These are phyloP conservation scores for Drosophila sp. DNA, from an alignment of 1,140 invertebrate genomes.

Conservation along the genomic window DNA sequence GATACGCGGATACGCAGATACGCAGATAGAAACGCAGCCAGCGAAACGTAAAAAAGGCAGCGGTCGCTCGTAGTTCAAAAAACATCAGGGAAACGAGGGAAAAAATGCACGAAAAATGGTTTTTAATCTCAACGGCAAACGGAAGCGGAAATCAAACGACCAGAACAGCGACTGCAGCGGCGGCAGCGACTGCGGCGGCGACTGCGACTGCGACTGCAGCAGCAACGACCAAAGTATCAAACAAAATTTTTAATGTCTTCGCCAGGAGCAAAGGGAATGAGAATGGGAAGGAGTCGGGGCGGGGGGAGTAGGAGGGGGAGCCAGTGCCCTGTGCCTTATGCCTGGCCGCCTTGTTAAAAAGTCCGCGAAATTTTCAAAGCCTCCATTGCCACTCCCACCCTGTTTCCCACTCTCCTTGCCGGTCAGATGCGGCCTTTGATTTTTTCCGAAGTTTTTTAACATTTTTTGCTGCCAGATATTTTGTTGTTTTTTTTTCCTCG, in stretches of 20 bases:
- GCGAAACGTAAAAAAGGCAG: slow-evolving; percentile 48
- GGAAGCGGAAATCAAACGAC: slow-evolving; percentile 84
- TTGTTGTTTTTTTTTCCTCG: slow-evolving; percentile 38
- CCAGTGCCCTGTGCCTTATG: slow-evolving; percentile 54
- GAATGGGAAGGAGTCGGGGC: too few relatives aligned
- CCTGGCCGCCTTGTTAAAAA: slow-evolving; percentile 76
- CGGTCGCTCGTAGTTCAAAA: slow-evolving; percentile 27
- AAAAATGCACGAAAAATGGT: slow-evolving; percentile 81
- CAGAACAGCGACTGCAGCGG: slow-evolving; percentile 71
- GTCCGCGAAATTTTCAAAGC: slow-evolving; percentile 68
- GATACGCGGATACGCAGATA: slow-evolving; percentile 61
- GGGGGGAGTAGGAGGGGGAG: too few relatives aligned
- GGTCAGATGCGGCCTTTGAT: slow-evolving; percentile 68
- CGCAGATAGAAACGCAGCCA: slow-evolving; percentile 48
- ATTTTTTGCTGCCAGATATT: slow-evolving; percentile 61
- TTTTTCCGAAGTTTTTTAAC: slow-evolving; percentile 78
- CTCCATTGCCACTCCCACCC: slow-evolving; percentile 1
- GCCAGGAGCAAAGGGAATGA: slow-evolving; percentile 8
- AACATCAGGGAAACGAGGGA: slow-evolving; percentile 74
- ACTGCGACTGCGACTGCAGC: slow-evolving; percentile 34
- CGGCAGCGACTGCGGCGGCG: slow-evolving; percentile 33
- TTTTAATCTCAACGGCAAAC: slow-evolving; percentile 85
- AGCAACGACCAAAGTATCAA: slow-evolving; percentile 69
- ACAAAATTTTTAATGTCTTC: slow-evolving; percentile 85
- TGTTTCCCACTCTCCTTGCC: slow-evolving; percentile 2